Evolutionary conservation across 2,113 vertebrate genomes (phyloP).

Genomic region (Indicator maculatus): DNA sequence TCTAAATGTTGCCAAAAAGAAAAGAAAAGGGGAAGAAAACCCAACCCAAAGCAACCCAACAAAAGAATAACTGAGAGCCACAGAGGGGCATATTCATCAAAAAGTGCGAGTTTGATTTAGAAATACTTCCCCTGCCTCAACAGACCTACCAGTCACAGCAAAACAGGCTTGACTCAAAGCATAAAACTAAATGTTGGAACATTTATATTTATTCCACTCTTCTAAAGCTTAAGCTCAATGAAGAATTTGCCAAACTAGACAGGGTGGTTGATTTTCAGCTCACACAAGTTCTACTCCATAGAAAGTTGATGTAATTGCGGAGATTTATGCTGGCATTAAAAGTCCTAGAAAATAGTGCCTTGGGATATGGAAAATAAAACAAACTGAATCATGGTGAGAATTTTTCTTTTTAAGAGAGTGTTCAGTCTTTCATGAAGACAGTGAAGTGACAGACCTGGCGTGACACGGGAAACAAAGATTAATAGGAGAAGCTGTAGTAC

Average conservation of each 20-base stretch:
- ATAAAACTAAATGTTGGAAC: background rate
- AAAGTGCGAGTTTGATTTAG: background rate
- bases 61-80: background rate
- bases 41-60: background rate
- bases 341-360: conserved; percentile 27
- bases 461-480: background rate
- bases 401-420: conserved; percentile 35
- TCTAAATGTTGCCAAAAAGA: background rate
- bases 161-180: background rate
- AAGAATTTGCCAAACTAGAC: conserved; percentile 9
- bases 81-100: background rate
- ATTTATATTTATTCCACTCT: conserved; percentile 7
- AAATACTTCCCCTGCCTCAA: background rate
- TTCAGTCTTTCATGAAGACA: conserved; percentile 24
- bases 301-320: conserved; percentile 47
- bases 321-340: conserved; percentile 50
- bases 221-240: conserved; percentile 9
- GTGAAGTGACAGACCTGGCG: background rate
- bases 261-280: conserved; percentile 34
- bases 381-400: conserved; percentile 8
- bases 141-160: background rate
- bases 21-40: background rate
- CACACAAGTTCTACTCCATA: conserved; percentile 22
- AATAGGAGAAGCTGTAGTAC: background rate
- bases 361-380: conserved; percentile 53